A percentile compares a stretch with the other conserved stretches of the same genome.
Evolutionary conservation across 2,888 invertebrate species (phyloP).

Genomic region (Rhimphoctona megacephalus): DNA sequence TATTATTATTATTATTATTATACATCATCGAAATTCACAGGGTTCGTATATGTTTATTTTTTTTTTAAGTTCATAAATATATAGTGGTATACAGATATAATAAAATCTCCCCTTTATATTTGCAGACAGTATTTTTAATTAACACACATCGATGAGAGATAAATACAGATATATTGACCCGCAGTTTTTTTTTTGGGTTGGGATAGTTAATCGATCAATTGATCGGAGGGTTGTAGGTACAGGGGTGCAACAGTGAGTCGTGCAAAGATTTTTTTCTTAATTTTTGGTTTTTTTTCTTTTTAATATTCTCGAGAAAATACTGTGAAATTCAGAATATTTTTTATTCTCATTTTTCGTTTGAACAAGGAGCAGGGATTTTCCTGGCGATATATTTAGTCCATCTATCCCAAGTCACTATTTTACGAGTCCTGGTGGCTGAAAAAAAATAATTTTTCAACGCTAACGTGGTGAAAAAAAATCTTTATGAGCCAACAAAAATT

Average conservation of each 20-base stretch:
- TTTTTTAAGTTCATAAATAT: background rate
- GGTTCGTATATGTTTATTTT: background rate
- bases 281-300: background rate
- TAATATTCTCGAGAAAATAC: background rate
- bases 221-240: slow-evolving; percentile 45
- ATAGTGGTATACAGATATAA: slow-evolving; percentile 52
- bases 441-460: background rate
- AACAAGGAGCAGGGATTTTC: slow-evolving; percentile 34
- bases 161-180: slow-evolving; percentile 58
- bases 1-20: background rate
- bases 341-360: background rate
- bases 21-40: slow-evolving; percentile 21
- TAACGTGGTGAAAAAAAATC: background rate
- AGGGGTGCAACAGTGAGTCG: slow-evolving; percentile 35
- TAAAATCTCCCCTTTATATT: slow-evolving; percentile 64
- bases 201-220: slow-evolving; percentile 55
- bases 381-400: slow-evolving; percentile 49
- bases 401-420: slow-evolving; percentile 34
- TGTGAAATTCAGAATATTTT: slow-evolving; percentile 35
- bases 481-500: background rate
- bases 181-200: slow-evolving; percentile 55
- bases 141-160: slow-evolving; percentile 56
- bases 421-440: background rate
- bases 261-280: slow-evolving; percentile 19
- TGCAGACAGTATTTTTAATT: slow-evolving; percentile 59